Conservation (phyloP, 2,113 vertebrate species). For the Stegostoma tigrinum region DNA sequence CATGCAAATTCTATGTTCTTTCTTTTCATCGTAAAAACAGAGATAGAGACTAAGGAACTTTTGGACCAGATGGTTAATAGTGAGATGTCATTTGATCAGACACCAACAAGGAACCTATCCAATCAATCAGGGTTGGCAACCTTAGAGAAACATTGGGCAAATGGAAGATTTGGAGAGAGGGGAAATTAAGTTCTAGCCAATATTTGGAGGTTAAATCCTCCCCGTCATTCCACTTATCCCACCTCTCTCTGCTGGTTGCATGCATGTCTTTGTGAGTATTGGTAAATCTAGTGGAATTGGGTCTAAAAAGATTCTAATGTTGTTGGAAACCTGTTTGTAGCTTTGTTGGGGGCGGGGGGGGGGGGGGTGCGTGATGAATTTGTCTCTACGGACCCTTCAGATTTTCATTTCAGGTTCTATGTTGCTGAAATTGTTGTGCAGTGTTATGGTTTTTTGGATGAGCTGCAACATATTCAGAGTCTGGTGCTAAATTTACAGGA, state of each 20-base stretch:
- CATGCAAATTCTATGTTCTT: neutral
- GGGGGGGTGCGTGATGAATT: too few species aligned
- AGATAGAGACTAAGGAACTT: neutral
- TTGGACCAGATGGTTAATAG: neutral
- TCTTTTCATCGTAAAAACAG: neutral
- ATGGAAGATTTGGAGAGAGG: neutral
- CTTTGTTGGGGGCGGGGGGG: too few species aligned
- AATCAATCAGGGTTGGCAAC: neutral
- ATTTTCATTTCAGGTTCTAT: neutral
- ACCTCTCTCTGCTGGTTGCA: neutral
- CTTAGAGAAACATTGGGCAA: neutral
- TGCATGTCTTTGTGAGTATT: neutral
- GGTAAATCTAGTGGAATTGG: neutral
- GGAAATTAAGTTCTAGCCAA: neutral
- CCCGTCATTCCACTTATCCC: neutral
- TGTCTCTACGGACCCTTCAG: neutral
- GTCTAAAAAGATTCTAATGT: neutral
- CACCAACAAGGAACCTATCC: too few species aligned
- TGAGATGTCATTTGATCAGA: neutral
- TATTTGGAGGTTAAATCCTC: neutral
- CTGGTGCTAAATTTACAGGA: neutral
- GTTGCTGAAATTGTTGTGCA: neutral
- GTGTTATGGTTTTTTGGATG: neutral
- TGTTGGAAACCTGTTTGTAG: conserved; percentile 6
- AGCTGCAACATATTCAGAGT: neutral